Evolutionary conservation across 2,888 invertebrate species (phyloP).

Genomic region (Colletes collaris): DNA sequence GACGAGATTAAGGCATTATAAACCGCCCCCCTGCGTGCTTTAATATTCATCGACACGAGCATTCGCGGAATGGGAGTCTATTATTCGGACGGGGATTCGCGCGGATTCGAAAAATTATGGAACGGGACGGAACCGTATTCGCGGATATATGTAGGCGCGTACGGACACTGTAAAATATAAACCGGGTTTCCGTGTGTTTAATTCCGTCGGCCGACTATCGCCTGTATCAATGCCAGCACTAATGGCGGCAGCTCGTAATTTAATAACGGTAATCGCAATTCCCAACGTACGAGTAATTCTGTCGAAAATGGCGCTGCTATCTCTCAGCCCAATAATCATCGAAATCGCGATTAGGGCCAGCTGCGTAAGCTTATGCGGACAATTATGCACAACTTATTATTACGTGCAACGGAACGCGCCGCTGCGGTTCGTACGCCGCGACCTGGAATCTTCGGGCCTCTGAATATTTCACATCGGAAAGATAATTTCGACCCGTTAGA

Average conservation of each 20-base stretch:
- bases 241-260: conserved; percentile 46
- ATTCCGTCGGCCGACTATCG: conserved; percentile 29
- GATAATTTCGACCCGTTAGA: background rate
- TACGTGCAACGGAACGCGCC: conserved; percentile 19
- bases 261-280: conserved; percentile 57
- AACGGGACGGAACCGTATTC: no score
- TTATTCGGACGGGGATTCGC: conserved; percentile 14
- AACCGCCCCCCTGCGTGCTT: background rate
- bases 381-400: conserved; percentile 39
- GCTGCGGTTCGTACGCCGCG: no score
- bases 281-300: conserved; percentile 59
- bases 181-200: conserved; percentile 33
- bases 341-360: conserved; percentile 55
- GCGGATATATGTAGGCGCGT: background rate
- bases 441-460: no score
- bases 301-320: conserved; percentile 53
- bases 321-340: conserved; percentile 56
- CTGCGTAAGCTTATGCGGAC: conserved; percentile 27
- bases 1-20: conserved; percentile 30
- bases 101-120: conserved; percentile 4
- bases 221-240: conserved; percentile 29
- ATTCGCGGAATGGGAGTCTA: background rate
- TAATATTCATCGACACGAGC: conserved; percentile 22
- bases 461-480: no score
- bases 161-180: conserved; percentile 6